phyloP scores from a whole-genome alignment of 2,113 vertebrate genomes.

The Speoplatyrhinus poulsoni region DNA sequence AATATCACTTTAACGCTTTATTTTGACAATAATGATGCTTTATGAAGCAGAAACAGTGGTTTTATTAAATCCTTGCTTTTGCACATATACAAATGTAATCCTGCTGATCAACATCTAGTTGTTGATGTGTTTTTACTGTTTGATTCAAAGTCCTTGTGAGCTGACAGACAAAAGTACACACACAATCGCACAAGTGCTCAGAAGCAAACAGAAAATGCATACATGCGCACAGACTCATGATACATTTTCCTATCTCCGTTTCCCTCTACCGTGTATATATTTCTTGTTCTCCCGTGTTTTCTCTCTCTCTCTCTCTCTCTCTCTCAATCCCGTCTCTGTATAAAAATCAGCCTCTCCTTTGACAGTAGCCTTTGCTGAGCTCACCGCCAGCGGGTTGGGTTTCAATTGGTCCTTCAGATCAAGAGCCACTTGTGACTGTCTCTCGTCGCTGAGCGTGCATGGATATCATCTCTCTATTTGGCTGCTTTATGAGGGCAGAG shows the following conservation, averaged over 20 bases:
- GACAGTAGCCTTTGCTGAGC: slow-evolving; percentile 4
- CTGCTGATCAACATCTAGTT: neutral
- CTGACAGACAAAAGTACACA: neutral
- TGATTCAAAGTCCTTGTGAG: no score
- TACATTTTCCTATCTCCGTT: neutral
- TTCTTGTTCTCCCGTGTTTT: neutral
- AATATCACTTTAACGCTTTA: no score
- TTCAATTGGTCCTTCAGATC: slow-evolving; percentile 27
- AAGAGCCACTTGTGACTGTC: slow-evolving; percentile 25
- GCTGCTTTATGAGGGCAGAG: neutral
- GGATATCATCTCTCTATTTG: slow-evolving; percentile 3
- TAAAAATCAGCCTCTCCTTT: slow-evolving; percentile 8
- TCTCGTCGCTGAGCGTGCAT: slow-evolving; percentile 8
- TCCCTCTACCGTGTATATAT: neutral
- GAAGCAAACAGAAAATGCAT: no score
- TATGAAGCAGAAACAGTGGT: no score
- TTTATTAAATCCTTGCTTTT: no score
- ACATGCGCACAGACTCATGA: no score
- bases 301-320: neutral
- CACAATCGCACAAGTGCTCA: neutral
- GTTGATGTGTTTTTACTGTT: neutral
- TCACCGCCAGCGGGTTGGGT: neutral
- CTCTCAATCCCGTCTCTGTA: neutral
- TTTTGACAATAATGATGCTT: no score
- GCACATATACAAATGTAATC: no score